phyloP scores from a whole-genome alignment of 2,888 invertebrate species.

The Polyploca ridens region DNA sequence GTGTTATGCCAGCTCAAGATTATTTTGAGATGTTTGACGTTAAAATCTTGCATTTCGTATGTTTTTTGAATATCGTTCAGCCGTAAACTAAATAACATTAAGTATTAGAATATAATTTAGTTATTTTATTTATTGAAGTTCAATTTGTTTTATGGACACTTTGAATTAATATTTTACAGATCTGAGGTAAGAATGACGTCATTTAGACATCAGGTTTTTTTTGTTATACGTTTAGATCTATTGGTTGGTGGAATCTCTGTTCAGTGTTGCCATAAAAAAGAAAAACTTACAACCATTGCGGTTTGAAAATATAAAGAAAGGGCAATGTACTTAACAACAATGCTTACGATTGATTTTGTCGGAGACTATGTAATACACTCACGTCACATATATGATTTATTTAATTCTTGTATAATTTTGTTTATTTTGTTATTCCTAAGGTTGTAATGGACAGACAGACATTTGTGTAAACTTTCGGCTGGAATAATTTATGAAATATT shows the following conservation, averaged over 20 bases:
- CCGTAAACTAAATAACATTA: neutral
- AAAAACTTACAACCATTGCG: constrained; percentile 17
- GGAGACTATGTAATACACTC: constrained; percentile 25
- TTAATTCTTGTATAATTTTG: constrained; percentile 39
- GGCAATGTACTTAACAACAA: constrained; percentile 63
- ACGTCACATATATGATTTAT: constrained; percentile 20
- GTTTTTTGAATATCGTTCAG: neutral
- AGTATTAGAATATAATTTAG: neutral
- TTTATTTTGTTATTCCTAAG: constrained; percentile 48
- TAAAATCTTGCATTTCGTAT: neutral
- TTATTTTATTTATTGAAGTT: constrained; percentile 12
- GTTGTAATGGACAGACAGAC: constrained; percentile 56
- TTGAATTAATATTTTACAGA: neutral
- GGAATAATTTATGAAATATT: neutral
- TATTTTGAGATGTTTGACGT: constrained; percentile 10
- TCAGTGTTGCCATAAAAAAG: constrained; percentile 37
- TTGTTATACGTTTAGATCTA: constrained; percentile 15
- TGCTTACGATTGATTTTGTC: constrained; percentile 43
- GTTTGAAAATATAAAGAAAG: constrained; percentile 30
- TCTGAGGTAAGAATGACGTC: neutral
- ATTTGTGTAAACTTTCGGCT: constrained; percentile 22
- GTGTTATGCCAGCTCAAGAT: constrained; percentile 13
- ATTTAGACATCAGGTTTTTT: constrained; percentile 22
- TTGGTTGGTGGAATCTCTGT: constrained; percentile 29
- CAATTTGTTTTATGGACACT: neutral